These are phyloP conservation scores for Phengaris arion DNA, from an alignment of 2,888 invertebrate species.

Conservation along the genomic window DNA sequence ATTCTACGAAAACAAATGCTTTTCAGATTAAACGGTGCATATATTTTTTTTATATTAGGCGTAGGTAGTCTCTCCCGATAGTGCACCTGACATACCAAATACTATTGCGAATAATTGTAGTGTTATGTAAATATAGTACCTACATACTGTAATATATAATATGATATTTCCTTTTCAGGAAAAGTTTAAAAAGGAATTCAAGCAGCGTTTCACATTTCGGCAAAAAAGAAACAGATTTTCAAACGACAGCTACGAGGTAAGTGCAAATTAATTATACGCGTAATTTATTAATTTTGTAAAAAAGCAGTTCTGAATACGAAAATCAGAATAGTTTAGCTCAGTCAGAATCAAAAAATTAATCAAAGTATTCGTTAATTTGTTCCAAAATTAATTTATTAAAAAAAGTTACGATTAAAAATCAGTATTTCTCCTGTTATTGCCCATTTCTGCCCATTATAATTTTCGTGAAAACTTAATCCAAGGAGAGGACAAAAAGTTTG, in stretches of 20 bases:
- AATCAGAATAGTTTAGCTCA: no score
- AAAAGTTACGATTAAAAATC: not conserved
- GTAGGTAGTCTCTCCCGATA: no score
- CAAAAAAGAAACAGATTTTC: conserved; percentile 64
- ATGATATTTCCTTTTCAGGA: conserved; percentile 75
- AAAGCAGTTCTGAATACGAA: not conserved
- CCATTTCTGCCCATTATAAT: not conserved
- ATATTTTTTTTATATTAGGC: no score
- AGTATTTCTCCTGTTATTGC: not conserved
- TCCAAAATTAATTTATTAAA: no score
- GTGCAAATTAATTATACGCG: conserved; percentile 26
- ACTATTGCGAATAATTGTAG: no score
- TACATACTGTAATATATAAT: not conserved
- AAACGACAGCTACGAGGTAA: conserved; percentile 74
- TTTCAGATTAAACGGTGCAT: no score
- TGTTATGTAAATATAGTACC: not conserved
- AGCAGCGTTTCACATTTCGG: conserved; percentile 83
- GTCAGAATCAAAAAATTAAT: no score
- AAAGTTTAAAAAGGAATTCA: conserved; percentile 89
- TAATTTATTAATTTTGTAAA: not conserved
- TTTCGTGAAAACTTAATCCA: not conserved
- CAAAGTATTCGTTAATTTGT: no score
- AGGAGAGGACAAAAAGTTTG: not conserved
- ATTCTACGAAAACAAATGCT: no score
- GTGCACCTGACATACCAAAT: no score